Evolutionary conservation across 2,113 vertebrate genomes (phyloP).

Genomic region (Centropus unirufus): DNA sequence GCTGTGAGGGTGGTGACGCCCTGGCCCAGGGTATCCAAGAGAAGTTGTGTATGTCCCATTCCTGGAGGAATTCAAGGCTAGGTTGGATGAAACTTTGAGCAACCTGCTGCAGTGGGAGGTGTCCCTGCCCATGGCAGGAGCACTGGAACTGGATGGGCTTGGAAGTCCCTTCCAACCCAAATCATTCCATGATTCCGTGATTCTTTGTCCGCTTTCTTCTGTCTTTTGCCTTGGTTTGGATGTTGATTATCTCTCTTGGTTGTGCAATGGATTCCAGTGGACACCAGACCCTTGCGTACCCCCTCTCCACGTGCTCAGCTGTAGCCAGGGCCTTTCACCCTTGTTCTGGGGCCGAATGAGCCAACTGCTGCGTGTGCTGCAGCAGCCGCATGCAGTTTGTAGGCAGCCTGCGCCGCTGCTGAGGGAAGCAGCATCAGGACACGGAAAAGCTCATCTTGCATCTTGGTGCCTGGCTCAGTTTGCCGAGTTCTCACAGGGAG

Average conservation of each 20-base stretch:
- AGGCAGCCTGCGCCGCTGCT: not conserved
- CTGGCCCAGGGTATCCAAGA: too few species aligned
- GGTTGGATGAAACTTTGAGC: too few species aligned
- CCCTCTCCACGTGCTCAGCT: fast-evolving
- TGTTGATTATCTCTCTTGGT: not conserved
- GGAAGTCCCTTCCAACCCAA: too few species aligned
- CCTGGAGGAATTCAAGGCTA: too few species aligned
- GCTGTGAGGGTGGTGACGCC: too few species aligned
- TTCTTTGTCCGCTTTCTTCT: not conserved
- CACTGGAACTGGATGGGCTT: too few species aligned
- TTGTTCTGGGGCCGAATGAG: not conserved
- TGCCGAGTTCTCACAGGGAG: not conserved
- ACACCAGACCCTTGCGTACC: fast-evolving
- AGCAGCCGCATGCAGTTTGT: fast-evolving
- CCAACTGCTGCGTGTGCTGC: not conserved
- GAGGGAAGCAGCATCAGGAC: not conserved
- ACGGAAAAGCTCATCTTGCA: not conserved
- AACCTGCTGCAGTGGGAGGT: too few species aligned
- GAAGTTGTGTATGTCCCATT: too few species aligned
- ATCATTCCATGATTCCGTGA: too few species aligned
- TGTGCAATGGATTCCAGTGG: not conserved
- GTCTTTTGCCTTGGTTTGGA: not conserved
- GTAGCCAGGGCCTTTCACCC: not conserved
- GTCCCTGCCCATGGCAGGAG: too few species aligned
- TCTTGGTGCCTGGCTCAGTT: not conserved